Evolutionary conservation across 2,113 vertebrate genomes (phyloP).

Genomic region (Corythornis cristatus): DNA sequence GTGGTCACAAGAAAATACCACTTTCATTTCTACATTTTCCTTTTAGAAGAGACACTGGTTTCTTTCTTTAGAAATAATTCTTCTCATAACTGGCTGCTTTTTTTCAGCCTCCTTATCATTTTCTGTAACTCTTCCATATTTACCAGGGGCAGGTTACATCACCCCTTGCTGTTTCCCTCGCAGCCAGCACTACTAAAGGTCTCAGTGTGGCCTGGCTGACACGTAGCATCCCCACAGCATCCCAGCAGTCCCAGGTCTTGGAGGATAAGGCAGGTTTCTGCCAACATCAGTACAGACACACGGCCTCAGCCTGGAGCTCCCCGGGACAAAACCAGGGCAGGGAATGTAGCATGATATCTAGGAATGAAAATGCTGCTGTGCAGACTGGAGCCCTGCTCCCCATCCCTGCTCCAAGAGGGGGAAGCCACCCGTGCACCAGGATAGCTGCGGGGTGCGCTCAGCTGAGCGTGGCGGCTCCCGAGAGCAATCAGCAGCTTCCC

Average conservation of each 20-base stretch:
- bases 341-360: rapidly evolving
- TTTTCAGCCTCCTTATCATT: not conserved
- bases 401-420: not conserved
- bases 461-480: not conserved
- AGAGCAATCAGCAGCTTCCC: not conserved
- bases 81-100: not conserved
- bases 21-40: not conserved
- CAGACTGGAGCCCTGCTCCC: not conserved
- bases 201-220: not conserved
- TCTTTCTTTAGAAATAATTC: not conserved
- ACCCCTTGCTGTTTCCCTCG: not conserved
- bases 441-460: not conserved
- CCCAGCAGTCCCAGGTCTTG: not conserved
- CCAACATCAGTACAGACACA: not conserved
- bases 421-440: rapidly evolving
- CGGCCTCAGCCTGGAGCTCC: not conserved
- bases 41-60: not conserved
- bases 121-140: not conserved
- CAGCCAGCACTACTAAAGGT: not conserved
- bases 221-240: not conserved
- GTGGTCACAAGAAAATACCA: not conserved
- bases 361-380: rapidly evolving
- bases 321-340: not conserved
- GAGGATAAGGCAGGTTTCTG: not conserved
- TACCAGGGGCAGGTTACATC: not conserved